phyloP scores from a whole-genome alignment of 1,140 invertebrate genomes.

The honey bee (Apis mellifera) region Amel_HAv3.1 CM009942.2:4814501-4815000 shows the following conservation, averaged over 20 bases:
- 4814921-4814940: not conserved
- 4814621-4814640: no score
- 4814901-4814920: not conserved
- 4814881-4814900: not conserved
- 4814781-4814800: not conserved
- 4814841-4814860: constrained; percentile 27
- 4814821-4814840: constrained; percentile 10
- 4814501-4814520: no score
- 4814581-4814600: no score
- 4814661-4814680: no score
- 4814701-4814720: no score
- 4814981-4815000: not conserved
- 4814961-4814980: not conserved
- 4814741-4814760: not conserved
- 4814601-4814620: no score
- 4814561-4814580: no score
- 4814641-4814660: no score
- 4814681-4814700: no score
- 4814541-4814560: no score
- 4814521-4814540: no score
- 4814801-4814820: constrained; percentile 15
- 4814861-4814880: constrained; percentile 27
- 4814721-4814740: not conserved
- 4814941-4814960: not conserved
- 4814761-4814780: constrained; percentile 7